A percentile compares a stretch with the other conserved stretches of the same genome.
Evolutionary conservation across 1,140 invertebrate genomes (phyloP).

Genomic region (Diorhabda sublineata): DNA sequence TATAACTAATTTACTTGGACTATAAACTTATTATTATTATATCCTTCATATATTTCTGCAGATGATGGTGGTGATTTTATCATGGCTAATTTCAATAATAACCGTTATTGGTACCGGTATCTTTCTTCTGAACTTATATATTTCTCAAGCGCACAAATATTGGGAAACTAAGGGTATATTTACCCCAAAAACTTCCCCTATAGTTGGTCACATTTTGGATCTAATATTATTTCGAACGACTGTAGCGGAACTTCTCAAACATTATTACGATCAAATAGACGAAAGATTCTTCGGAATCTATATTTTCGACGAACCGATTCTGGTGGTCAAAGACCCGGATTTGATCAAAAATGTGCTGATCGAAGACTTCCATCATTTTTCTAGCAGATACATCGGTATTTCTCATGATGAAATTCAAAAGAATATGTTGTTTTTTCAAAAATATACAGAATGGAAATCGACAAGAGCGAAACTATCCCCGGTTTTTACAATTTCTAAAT

Average conservation of each 20-base stretch:
- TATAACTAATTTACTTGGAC: too few relatives aligned
- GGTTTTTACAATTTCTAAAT: constrained; percentile 52
- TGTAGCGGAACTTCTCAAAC: not conserved
- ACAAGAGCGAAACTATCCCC: constrained; percentile 51
- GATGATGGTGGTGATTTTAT: too few relatives aligned
- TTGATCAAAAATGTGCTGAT: not conserved
- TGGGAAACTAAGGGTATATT: not conserved
- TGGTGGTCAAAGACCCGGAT: not conserved
- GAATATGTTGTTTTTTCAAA: constrained; percentile 13
- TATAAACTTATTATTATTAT: too few relatives aligned
- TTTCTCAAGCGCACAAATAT: not conserved
- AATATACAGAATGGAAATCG: constrained; percentile 49
- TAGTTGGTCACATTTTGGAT: not conserved
- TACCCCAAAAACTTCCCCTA: not conserved
- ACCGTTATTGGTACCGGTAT: too few relatives aligned
- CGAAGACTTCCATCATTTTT: not conserved
- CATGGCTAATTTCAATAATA: too few relatives aligned
- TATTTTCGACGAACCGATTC: not conserved
- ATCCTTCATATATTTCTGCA: too few relatives aligned
- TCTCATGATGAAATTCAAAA: not conserved
- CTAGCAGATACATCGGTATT: not conserved
- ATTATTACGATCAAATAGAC: not conserved
- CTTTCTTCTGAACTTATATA: not conserved
- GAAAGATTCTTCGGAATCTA: not conserved
- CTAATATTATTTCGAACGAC: not conserved